A percentile compares a stretch with the other conserved stretches of the same genome.
phyloP scores from a whole-genome alignment of 1,140 invertebrate genomes.

The Drosophila cardini region DNA sequence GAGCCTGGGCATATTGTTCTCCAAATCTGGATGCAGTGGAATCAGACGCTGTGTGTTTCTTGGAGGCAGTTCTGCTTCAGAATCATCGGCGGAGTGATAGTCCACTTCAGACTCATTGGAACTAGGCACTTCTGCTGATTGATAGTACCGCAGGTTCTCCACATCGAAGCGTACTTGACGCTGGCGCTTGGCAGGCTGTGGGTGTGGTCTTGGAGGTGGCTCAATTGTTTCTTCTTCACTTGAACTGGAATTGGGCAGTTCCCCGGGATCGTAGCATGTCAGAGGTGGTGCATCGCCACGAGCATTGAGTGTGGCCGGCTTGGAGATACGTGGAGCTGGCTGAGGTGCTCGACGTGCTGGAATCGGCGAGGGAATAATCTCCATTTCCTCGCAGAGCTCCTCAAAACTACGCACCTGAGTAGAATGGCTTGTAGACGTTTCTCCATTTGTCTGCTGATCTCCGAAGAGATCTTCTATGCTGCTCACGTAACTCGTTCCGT shows the following conservation, averaged over 20 bases:
- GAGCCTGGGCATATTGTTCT: slow-evolving; percentile 43
- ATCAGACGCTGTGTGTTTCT: slow-evolving; percentile 53
- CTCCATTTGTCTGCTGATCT: slow-evolving; percentile 44
- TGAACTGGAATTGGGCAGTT: slow-evolving; percentile 62
- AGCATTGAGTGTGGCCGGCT: slow-evolving; percentile 56
- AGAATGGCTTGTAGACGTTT: background rate
- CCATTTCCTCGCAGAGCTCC: slow-evolving; percentile 59
- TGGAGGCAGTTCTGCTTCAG: slow-evolving; percentile 18
- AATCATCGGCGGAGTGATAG: slow-evolving; percentile 7
- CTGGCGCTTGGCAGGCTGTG: slow-evolving; percentile 57
- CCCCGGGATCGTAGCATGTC: slow-evolving; percentile 59
- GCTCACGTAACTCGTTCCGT: slow-evolving; percentile 42
- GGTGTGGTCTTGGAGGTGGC: slow-evolving; percentile 31
- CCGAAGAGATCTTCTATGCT: slow-evolving; percentile 72
- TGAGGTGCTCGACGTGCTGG: slow-evolving; percentile 42
- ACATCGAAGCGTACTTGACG: slow-evolving; percentile 70
- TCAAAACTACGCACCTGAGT: slow-evolving; percentile 51
- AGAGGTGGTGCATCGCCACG: slow-evolving; percentile 57
- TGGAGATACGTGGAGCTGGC: slow-evolving; percentile 56
- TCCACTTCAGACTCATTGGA: slow-evolving; percentile 67
- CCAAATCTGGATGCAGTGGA: slow-evolving; percentile 15
- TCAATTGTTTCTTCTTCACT: slow-evolving; percentile 51
- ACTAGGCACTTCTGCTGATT: slow-evolving; percentile 67
- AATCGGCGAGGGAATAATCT: slow-evolving; percentile 30
- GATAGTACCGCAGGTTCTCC: slow-evolving; percentile 74